Evolutionary conservation across 2,888 invertebrate genomes (phyloP).

Genomic region (Xylocampa areola): DNA sequence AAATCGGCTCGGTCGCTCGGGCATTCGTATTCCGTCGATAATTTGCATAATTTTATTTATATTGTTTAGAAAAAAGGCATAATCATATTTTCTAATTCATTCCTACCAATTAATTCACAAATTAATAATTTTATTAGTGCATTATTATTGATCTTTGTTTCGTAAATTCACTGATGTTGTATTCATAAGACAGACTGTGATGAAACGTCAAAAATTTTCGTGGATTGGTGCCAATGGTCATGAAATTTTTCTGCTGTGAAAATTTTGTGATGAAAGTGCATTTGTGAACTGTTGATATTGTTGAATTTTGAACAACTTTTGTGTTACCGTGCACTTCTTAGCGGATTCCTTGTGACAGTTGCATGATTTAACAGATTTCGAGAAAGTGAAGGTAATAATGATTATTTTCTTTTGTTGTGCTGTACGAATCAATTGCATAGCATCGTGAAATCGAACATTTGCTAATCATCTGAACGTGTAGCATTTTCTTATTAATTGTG

Average conservation of each 20-base stretch:
- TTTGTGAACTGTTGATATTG: constrained; percentile 70
- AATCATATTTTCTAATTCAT: constrained; percentile 36
- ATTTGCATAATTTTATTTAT: constrained; percentile 66
- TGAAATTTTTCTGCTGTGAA: constrained; percentile 75
- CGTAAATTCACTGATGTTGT: constrained; percentile 46
- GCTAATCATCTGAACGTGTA: constrained; percentile 16
- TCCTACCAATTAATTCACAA: constrained; percentile 22
- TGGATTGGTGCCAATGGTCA: constrained; percentile 83
- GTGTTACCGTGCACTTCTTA: constrained; percentile 51
- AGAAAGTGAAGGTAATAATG: constrained; percentile 79
- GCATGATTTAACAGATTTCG: constrained; percentile 81
- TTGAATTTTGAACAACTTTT: constrained; percentile 54
- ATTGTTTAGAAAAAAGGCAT: constrained; percentile 50
- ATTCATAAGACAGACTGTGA: constrained; percentile 71
- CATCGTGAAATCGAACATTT: constrained; percentile 24
- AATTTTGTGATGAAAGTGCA: constrained; percentile 72
- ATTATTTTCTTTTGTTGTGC: constrained; percentile 74
- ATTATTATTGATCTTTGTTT: constrained; percentile 30
- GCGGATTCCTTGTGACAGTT: constrained; percentile 59
- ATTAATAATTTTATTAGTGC: constrained; percentile 28
- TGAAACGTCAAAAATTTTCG: constrained; percentile 87
- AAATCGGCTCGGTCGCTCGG: constrained; percentile 40
- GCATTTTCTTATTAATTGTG: constrained; percentile 8
- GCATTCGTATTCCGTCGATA: constrained; percentile 51
- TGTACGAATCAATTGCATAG: constrained; percentile 24